Evolutionary conservation across 1,140 invertebrate species (phyloP).

Genomic region (Heliothis subflexa): DNA sequence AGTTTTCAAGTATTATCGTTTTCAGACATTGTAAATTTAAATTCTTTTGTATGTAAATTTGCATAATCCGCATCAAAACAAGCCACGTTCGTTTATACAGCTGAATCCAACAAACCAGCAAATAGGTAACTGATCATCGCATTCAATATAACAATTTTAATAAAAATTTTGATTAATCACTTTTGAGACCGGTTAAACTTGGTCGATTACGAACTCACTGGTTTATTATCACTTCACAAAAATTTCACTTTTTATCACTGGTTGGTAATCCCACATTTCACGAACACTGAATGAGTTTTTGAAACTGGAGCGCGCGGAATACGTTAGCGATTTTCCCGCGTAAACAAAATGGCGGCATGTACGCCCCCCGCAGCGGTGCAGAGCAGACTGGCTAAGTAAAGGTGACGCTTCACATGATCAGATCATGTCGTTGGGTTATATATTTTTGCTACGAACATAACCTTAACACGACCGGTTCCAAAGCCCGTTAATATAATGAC

Average conservation of each 20-base stretch:
- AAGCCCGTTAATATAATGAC: constrained; percentile 55
- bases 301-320: constrained; percentile 43
- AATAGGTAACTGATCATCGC: constrained; percentile 65
- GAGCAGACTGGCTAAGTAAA: constrained; percentile 44
- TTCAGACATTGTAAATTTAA: constrained; percentile 57
- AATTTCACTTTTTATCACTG: constrained; percentile 33
- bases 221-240: constrained; percentile 35
- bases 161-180: constrained; percentile 37
- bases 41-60: constrained; percentile 60
- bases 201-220: constrained; percentile 11
- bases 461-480: constrained; percentile 59
- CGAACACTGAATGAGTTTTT: constrained; percentile 28
- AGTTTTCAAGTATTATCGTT: constrained; percentile 48
- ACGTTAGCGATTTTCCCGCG: constrained; percentile 52
- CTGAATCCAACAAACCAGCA: constrained; percentile 59
- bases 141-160: constrained; percentile 53
- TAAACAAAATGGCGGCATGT: constrained; percentile 41
- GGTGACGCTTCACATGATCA: constrained; percentile 43
- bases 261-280: neutral
- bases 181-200: constrained; percentile 21
- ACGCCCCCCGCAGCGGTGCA: constrained; percentile 39
- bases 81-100: constrained; percentile 57
- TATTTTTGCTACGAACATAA: constrained; percentile 52
- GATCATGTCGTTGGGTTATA: constrained; percentile 38
- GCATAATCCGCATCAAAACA: constrained; percentile 54